phyloP scores from a whole-genome alignment of 2,888 invertebrate genomes.

The Ennomos quercinarius region DNA sequence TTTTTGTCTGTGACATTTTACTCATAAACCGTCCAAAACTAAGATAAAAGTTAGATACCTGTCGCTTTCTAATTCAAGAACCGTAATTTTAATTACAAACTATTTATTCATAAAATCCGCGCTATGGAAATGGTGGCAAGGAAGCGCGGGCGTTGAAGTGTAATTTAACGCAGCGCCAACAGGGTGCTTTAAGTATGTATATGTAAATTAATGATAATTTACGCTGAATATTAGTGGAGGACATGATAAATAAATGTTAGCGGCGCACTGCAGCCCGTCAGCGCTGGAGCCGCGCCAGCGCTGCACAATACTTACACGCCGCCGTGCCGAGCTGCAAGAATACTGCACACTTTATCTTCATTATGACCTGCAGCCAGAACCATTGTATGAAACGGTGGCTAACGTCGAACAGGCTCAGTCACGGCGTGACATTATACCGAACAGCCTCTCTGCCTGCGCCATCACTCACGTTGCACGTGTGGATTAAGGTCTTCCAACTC shows the following conservation, averaged over 20 bases:
- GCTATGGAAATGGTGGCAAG: conserved; percentile 34
- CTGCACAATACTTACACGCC: conserved; percentile 46
- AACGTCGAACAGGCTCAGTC: conserved; percentile 19
- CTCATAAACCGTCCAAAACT: neutral
- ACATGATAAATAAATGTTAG: conserved; percentile 56
- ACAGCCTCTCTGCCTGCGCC: conserved; percentile 19
- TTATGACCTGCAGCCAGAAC: conserved; percentile 47
- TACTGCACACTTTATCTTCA: conserved; percentile 62
- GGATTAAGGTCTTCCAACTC: conserved; percentile 27
- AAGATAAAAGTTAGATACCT: neutral
- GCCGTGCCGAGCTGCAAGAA: conserved; percentile 44
- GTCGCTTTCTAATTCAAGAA: conserved; percentile 9
- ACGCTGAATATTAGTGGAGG: conserved; percentile 51
- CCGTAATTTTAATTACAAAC: conserved; percentile 24
- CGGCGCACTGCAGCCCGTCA: conserved; percentile 44
- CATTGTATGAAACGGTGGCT: conserved; percentile 20
- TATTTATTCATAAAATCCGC: conserved; percentile 32
- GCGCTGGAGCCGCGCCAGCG: conserved; percentile 55
- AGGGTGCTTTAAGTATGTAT: conserved; percentile 42
- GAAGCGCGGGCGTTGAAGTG: conserved; percentile 35
- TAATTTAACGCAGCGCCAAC: conserved; percentile 44
- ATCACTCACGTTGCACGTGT: conserved; percentile 31
- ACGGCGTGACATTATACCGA: conserved; percentile 34
- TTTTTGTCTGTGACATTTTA: too few relatives aligned
- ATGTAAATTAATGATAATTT: conserved; percentile 54